A percentile compares a stretch with the other conserved stretches of the same genome.
Evolutionary conservation across 2,797 vertebrate species (phyloP).

Genomic region (Bradypus variegatus): DNA sequence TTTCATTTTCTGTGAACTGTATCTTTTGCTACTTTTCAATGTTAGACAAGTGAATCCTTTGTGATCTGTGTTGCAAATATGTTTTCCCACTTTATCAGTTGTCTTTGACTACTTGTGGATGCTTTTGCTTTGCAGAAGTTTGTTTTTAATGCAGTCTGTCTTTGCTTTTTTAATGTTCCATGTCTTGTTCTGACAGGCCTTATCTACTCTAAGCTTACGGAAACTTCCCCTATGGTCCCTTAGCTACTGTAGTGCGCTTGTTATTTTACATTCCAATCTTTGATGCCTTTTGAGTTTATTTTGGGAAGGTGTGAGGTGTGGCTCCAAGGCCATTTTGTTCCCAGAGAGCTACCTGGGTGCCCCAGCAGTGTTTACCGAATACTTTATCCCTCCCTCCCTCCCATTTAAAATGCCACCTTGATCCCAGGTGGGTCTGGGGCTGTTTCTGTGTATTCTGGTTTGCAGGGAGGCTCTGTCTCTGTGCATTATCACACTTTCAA

Average conservation of each 20-base stretch:
- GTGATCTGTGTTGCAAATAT: accelerated
- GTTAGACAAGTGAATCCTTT: background rate
- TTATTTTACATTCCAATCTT: too few species aligned
- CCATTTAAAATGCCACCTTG: background rate
- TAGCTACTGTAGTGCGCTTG: background rate
- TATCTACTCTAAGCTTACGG: accelerated
- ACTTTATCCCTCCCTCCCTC: accelerated
- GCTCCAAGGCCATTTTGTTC: background rate
- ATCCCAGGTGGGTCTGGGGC: too few species aligned
- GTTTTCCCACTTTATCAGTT: background rate
- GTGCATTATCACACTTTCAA: accelerated
- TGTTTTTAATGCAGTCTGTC: too few species aligned
- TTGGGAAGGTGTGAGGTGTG: background rate
- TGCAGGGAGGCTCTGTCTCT: accelerated
- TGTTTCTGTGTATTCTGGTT: accelerated
- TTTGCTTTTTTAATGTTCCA: accelerated
- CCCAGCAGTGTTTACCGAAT: accelerated
- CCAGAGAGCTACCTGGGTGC: accelerated
- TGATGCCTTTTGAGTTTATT: background rate
- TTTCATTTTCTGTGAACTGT: background rate
- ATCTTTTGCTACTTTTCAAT: background rate
- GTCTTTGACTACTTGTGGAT: background rate
- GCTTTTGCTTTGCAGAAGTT: background rate
- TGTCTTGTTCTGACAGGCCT: background rate
- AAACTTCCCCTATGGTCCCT: accelerated